These are phyloP conservation scores for Liodrosophila aerea DNA, from an alignment of 2,888 invertebrate genomes.

Conservation along the genomic window DNA sequence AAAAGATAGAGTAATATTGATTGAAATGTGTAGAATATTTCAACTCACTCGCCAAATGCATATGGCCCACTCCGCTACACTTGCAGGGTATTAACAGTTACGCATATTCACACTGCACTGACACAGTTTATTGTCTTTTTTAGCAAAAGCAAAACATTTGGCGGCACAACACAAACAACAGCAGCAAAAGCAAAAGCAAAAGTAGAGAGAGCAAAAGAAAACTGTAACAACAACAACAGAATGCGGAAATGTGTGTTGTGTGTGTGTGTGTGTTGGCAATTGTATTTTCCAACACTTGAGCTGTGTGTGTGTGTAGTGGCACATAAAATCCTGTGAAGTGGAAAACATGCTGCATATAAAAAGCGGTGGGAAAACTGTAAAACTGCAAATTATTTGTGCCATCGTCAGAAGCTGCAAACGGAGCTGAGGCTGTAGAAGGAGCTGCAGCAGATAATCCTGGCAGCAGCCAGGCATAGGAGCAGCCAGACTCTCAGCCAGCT, in stretches of 20 bases:
- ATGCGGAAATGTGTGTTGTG: slow-evolving; percentile 62
- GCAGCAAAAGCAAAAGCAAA: neutral
- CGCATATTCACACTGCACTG: slow-evolving; percentile 39
- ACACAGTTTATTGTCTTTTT: slow-evolving; percentile 71
- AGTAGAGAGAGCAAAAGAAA: slow-evolving; percentile 6
- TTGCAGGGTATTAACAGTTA: slow-evolving; percentile 32
- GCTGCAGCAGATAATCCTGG: slow-evolving; percentile 4
- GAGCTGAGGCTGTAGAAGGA: neutral
- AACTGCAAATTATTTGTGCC: slow-evolving; percentile 73
- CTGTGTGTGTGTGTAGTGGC: slow-evolving; percentile 55
- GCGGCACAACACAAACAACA: slow-evolving; percentile 57
- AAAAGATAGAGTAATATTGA: no score
- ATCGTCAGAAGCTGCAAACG: slow-evolving; percentile 10
- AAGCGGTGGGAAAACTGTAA: slow-evolving; percentile 61
- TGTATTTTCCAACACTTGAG: slow-evolving; percentile 78
- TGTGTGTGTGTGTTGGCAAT: slow-evolving; percentile 52
- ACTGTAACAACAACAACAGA: slow-evolving; percentile 37
- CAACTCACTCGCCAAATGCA: neutral
- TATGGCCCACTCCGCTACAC: neutral
- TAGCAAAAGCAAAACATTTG: slow-evolving; percentile 59
- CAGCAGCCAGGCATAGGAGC: slow-evolving; percentile 14
- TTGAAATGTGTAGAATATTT: no score
- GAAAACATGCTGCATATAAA: slow-evolving; percentile 73
- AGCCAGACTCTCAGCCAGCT: slow-evolving; percentile 31
- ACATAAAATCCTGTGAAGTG: slow-evolving; percentile 77